These are phyloP conservation scores for fruit fly (Drosophila melanogaster) DNA, from an alignment of 1,140 invertebrate genomes.

Conservation along the genomic window DNA sequence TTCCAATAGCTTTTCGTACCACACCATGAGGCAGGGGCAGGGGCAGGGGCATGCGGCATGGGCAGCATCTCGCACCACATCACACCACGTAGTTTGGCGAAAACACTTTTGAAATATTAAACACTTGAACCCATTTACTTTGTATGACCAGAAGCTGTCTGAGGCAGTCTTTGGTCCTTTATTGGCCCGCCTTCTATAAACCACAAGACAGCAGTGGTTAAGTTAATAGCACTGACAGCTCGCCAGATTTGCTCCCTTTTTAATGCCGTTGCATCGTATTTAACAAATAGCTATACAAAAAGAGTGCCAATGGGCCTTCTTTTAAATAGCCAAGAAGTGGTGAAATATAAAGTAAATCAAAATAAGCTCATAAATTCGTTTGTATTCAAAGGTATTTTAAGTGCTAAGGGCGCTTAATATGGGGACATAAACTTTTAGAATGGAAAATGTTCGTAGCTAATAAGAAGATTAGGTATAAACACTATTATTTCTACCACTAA, in stretches of 20 bases:
- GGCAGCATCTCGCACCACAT: conserved; percentile 32
- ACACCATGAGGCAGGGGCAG: background rate
- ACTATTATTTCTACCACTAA: background rate
- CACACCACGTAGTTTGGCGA: conserved; percentile 52
- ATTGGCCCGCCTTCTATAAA: conserved; percentile 2
- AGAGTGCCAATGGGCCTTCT: no score
- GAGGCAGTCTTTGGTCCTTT: conserved; percentile 10
- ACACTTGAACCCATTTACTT: conserved; percentile 72
- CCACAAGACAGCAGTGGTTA: background rate
- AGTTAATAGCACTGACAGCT: background rate
- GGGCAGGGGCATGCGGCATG: background rate
- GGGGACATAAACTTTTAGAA: no score
- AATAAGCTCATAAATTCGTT: no score
- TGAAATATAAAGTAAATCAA: no score
- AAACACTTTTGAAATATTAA: conserved; percentile 74
- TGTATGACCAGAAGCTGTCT: conserved; percentile 44
- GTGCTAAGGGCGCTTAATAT: no score
- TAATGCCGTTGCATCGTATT: background rate
- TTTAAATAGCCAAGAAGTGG: no score
- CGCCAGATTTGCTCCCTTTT: background rate
- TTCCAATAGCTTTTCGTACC: conserved; percentile 27
- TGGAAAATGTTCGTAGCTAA: no score
- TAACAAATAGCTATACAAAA: no score
- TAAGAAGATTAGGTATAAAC: no score
- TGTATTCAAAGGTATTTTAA: no score